Base-by-base conservation (phyloP, 2,888 invertebrate genomes). In the Dioctria rufipes region DNA sequence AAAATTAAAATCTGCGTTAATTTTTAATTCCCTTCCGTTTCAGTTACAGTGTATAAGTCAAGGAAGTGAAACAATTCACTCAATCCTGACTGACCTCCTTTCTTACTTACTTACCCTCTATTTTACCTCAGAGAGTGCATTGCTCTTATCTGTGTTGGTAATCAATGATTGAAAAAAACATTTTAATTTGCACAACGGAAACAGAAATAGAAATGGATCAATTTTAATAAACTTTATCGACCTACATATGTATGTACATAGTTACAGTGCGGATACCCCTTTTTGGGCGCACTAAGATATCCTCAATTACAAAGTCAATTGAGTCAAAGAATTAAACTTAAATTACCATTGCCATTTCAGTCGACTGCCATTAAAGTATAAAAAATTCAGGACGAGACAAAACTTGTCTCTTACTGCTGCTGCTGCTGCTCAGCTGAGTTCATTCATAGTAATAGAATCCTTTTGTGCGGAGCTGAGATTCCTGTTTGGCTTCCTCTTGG, bases 401-500 rank as follows among this genome's bases (percentile, higher is more conserved):
- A 54, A 61, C 61, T 61, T 6, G 61, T 51, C 5, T n/a, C 40
- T n/a, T n/a, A 8, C 39, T 25, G 25, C 25, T 25, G 25, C 25
- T 25, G 25, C 25, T 39, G 39, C n/a, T 51, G 69, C n/a, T 46
- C 69, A 51, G 9, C 51, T 69, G 11, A 39, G n/a, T 37, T 51
- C 69, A 69, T 69, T 69, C 51, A 69, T 39, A 69, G 54, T 43
- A 69, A 39, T 49, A 69, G 69, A 51, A 39, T 51, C 69, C 69
- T 51, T 69, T 69, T 69, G n/a, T 51, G 39, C 5, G 40, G 69
- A 37, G 51, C 51, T 39, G 69, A 69, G 51, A 69, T 69, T 69
- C 54, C 37, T 37, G 49, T 51, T 69, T 11, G 51, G 39, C 51
- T 37, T 5, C 51, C 51, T 54, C 9, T 54, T 6, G 5, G 49